Evolutionary conservation across 2,888 invertebrate genomes (phyloP).

Genomic region (Xestobium rufovillosum): DNA sequence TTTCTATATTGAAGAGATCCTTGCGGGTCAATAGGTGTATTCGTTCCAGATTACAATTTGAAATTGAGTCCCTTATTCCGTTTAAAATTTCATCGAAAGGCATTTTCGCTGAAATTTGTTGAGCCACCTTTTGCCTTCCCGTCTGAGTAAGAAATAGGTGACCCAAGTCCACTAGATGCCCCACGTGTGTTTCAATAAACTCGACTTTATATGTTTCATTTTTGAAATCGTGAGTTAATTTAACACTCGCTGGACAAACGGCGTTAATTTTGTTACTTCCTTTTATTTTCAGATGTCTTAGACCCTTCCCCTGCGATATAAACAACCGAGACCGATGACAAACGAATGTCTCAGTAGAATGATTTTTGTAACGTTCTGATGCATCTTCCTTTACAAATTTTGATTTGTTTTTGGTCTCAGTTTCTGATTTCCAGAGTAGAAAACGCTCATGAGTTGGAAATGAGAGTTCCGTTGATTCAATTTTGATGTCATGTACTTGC

Average conservation of each 20-base stretch:
- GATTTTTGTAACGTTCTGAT: not conserved
- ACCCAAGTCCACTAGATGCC: slow-evolving; percentile 16
- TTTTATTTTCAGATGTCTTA: slow-evolving; percentile 8
- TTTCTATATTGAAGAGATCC: slow-evolving; percentile 20
- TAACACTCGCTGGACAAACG: slow-evolving; percentile 15
- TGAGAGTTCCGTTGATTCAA: slow-evolving; percentile 3
- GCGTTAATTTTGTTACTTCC: slow-evolving; percentile 12
- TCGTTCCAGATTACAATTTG: slow-evolving; percentile 15
- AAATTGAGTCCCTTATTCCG: slow-evolving; percentile 15
- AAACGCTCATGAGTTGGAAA: slow-evolving; percentile 12
- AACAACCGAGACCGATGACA: slow-evolving; percentile 18
- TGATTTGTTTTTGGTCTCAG: slow-evolving; percentile 7
- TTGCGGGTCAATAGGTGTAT: slow-evolving; percentile 17
- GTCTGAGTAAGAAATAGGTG: slow-evolving; percentile 15
- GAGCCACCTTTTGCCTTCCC: slow-evolving; percentile 14
- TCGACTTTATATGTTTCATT: slow-evolving; percentile 9
- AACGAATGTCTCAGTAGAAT: too few species aligned
- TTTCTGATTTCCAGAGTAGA: slow-evolving; percentile 7
- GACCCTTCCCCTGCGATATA: slow-evolving; percentile 9
- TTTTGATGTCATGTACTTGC: slow-evolving; percentile 7
- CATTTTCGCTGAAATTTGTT: slow-evolving; percentile 17
- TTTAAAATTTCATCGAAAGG: slow-evolving; percentile 20
- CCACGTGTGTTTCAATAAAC: slow-evolving; percentile 14
- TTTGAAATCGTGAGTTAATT: slow-evolving; percentile 5
- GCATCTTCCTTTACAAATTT: slow-evolving; percentile 6